Conservation (phyloP, 2,888 invertebrate genomes). For the Caenorhabditis sinica region DNA sequence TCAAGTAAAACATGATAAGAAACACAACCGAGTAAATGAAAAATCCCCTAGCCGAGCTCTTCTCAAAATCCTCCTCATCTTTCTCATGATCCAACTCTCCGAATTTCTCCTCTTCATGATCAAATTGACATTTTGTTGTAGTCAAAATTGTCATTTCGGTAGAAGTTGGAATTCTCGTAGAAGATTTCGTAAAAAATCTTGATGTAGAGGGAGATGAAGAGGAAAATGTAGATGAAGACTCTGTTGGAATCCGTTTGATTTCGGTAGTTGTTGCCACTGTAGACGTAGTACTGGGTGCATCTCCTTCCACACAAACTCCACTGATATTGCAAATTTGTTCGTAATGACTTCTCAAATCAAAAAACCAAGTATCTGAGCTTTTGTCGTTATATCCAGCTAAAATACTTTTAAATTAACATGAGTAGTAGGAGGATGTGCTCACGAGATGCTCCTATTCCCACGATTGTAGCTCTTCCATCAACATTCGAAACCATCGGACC, state of each 20-base stretch:
- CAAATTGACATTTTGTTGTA: neutral
- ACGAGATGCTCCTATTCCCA: constrained; percentile 6
- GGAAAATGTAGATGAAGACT: neutral
- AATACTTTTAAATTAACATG: too few species aligned
- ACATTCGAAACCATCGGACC: neutral
- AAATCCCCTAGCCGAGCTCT: neutral
- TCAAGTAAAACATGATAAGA: neutral
- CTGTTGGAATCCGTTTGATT: neutral
- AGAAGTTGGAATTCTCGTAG: neutral
- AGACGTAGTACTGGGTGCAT: neutral
- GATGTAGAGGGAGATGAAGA: neutral
- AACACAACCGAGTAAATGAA: neutral
- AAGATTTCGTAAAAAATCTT: neutral
- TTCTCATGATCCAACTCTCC: neutral
- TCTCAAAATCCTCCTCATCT: neutral
- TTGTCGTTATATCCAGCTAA: constrained; percentile 1
- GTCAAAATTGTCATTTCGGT: neutral
- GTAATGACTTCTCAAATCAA: neutral
- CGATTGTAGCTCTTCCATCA: neutral
- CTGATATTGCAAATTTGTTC: neutral
- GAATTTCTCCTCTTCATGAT: neutral
- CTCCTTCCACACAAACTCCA: constrained; percentile 1
- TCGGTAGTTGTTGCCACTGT: neutral
- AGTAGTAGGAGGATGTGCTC: neutral
- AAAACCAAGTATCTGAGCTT: neutral